A percentile compares a stretch with the other conserved stretches of the same genome.
phyloP scores from a whole-genome alignment of 2,113 vertebrate species.

The Beaufortia kweichowensis region DNA sequence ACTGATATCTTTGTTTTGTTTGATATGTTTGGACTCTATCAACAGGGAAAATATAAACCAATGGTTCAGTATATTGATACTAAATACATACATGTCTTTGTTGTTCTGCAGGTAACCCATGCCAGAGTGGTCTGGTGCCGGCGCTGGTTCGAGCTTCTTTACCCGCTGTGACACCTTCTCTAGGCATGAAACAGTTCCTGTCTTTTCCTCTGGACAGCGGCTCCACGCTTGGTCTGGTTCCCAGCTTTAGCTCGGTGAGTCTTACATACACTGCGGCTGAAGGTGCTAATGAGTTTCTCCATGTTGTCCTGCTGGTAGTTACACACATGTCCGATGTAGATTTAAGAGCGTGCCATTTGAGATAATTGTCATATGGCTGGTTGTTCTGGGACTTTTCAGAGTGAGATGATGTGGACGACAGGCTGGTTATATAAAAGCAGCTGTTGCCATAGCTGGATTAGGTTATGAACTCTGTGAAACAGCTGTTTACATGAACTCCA shows the following conservation, averaged over 20 bases:
- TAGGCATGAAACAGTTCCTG: slow-evolving; percentile 93
- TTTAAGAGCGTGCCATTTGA: slow-evolving; percentile 3
- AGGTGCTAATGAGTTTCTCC: slow-evolving; percentile 27
- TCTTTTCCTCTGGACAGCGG: slow-evolving; percentile 87
- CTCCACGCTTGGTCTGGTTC: slow-evolving; percentile 86
- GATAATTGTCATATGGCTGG: slow-evolving; percentile 20
- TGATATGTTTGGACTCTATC: no score
- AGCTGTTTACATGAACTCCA: neutral
- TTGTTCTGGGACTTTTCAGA: neutral
- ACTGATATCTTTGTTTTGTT: no score
- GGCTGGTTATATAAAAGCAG: neutral
- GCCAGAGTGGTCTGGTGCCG: slow-evolving; percentile 91
- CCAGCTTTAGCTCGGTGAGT: slow-evolving; percentile 93
- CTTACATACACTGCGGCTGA: slow-evolving; percentile 13
- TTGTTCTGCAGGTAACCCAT: slow-evolving; percentile 81
- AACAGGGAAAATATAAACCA: no score
- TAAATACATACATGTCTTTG: no score
- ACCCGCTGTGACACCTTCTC: slow-evolving; percentile 81
- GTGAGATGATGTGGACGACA: neutral
- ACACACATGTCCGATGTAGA: neutral
- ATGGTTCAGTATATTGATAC: no score
- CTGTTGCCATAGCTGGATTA: neutral
- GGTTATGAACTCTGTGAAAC: neutral
- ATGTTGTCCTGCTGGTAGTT: neutral
- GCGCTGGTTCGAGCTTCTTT: slow-evolving; percentile 86